Evolutionary conservation across 2,113 vertebrate species (phyloP), one percentile per base, ranked within the genome.

Genomic region (Oryzias melastigma): DNA sequence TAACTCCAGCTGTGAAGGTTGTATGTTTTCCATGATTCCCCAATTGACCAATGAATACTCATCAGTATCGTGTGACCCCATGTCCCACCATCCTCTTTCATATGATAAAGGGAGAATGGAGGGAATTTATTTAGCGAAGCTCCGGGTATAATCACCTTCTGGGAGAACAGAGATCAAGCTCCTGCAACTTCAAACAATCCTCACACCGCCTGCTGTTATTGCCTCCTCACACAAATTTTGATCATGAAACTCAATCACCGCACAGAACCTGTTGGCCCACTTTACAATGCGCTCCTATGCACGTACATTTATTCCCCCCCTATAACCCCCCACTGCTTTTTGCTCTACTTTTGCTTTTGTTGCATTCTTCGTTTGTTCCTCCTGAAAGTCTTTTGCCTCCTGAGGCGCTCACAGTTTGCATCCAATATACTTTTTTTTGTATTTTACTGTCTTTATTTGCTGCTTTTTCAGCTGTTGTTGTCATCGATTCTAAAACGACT

Each of bases 161-260:
- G 67, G 60, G 70, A 74, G 56, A 63, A 69, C 25, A 45, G 10
- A 73, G 61, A 82, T 78, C 45, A 56, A 75, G 64, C 62, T 82
- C 75, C 63, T 57, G 51, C 48, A 44, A 68, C 75, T 82, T 85
- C 75, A 87, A 81, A 90, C 63, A 46, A 70, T 81, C 61, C 51
- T 18, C 22, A 5, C 58, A 43, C 60, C 79, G 54, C 80, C 83
- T 45, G 48, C 82, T 78, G 82, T 53, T 75, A 14, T 44, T 18
- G 54, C 18, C 56, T 61, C 54, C 65, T 61, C 68, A 77, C 62
- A 49, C 63, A 71, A 61, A 75, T 68, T 71, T 78, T 86, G 76
- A 88, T 87, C 77, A 75, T 80, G 53, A 78, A 68, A 77, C 77
- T 63, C 73, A 75, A 62, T 71, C 59, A 52, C 58, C 44, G 6